These are phyloP conservation scores for Antheraea yamamai DNA, from an alignment of 2,888 invertebrate species.

Conservation along the genomic window DNA sequence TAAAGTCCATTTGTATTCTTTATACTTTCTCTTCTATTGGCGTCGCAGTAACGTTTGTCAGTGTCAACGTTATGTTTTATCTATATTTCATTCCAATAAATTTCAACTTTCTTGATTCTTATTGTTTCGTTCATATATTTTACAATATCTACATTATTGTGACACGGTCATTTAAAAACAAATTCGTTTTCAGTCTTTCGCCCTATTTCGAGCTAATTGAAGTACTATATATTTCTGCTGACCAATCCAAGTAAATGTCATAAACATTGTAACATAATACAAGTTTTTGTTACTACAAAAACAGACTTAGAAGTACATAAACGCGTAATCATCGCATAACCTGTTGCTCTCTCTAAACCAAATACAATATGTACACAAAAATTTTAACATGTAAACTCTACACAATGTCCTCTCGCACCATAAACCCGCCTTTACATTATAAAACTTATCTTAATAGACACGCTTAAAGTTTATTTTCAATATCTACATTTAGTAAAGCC, in stretches of 20 bases:
- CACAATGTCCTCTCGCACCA: background rate
- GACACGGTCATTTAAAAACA: too few species aligned
- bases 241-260: background rate
- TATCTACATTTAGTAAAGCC: background rate
- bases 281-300: background rate
- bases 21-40: too few species aligned
- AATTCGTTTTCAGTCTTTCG: too few species aligned
- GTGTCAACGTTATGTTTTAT: too few species aligned
- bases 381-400: conserved; percentile 12
- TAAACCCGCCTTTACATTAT: background rate
- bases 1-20: too few species aligned
- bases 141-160: too few species aligned
- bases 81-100: too few species aligned
- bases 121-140: too few species aligned
- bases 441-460: background rate
- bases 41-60: too few species aligned
- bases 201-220: too few species aligned
- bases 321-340: conserved; percentile 16
- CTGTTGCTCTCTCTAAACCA: conserved; percentile 19
- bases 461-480: background rate
- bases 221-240: too few species aligned
- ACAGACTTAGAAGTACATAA: background rate
- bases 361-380: conserved; percentile 13
- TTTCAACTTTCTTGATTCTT: too few species aligned
- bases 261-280: background rate